A percentile compares a stretch with the other conserved stretches of the same genome.
These are phyloP conservation scores for Opisthocomus hoazin DNA, from an alignment of 2,113 vertebrate species.

Conservation along the genomic window DNA sequence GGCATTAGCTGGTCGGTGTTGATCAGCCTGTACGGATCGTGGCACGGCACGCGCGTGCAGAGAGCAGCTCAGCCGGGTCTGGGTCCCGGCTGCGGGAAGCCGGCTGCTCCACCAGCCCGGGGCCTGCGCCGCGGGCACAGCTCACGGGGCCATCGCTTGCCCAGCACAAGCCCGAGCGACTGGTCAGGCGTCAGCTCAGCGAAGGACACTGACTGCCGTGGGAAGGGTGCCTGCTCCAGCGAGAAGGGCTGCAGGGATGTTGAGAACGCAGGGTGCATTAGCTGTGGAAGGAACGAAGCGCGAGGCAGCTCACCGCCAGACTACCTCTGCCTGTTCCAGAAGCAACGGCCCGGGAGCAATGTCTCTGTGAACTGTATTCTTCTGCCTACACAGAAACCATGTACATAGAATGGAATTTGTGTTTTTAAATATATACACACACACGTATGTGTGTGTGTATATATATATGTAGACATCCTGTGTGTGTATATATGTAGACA, in stretches of 20 bases:
- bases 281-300: neutral
- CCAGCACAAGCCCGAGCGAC: neutral
- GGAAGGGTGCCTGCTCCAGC: neutral
- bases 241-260: neutral
- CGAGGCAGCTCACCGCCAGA: neutral
- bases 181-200: neutral
- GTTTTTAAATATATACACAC: neutral
- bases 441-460: accelerated
- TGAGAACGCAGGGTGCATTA: neutral
- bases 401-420: neutral
- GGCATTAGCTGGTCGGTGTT: neutral
- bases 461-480: neutral
- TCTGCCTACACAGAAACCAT: neutral
- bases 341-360: neutral
- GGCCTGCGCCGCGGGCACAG: neutral
- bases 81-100: too few relatives aligned
- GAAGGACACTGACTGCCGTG: neutral
- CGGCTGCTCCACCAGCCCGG: neutral
- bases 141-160: neutral
- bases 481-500: neutral
- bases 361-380: neutral
- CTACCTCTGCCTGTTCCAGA: neutral
- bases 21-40: accelerated
- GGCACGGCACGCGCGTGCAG: neutral
- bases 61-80: neutral